Evolutionary conservation across 2,888 invertebrate species (phyloP), one percentile per base, ranked within the genome.

Genomic region (Agrochola litura): DNA sequence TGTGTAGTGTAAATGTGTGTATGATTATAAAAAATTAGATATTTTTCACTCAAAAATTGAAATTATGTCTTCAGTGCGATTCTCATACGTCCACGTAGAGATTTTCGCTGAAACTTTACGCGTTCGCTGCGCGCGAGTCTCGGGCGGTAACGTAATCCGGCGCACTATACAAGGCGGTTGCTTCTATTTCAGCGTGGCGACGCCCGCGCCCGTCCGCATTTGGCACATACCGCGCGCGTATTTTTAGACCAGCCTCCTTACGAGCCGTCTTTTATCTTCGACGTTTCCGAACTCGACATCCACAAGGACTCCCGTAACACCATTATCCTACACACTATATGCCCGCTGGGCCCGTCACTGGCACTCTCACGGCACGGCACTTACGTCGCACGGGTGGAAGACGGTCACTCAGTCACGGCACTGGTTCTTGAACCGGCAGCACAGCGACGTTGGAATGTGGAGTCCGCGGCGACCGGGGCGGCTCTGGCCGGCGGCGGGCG

Each of bases 381-480:
- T 97, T 96, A 97, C 97, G 96, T 97, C 96, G 96, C 96, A 95
- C 96, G 95, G 95, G 95, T 94, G 88, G 95, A 95, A 95, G 95
- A 93, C 96, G 96, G 96, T 95, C 96, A 95, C 94, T 93, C 93
- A 94, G 95, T 95, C 95, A 95, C 90, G 86, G 91, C 92, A 92
- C 95, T 93, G 94, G 94, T 93, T 93, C 92, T 91, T 92, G 89
- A 92, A 94, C 94, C 94, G 94, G 93, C 95, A 95, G 95, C 96
- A 95, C 95, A 95, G 95, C 96, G 95, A 95, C 96, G 97, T 97
- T 97, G 97, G 97, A 97, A 97, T 97, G 97, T 97, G 97, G 97
- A 97, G 97, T 97, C 97, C 97, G 97, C 97, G 97, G 97, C 97
- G 97, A 97, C 97, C 97, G 97, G 96, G 97, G 97, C 97, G 97